These are phyloP conservation scores for Cremastinae sp. DNA, from an alignment of 2,888 invertebrate species.

Conservation along the genomic window DNA sequence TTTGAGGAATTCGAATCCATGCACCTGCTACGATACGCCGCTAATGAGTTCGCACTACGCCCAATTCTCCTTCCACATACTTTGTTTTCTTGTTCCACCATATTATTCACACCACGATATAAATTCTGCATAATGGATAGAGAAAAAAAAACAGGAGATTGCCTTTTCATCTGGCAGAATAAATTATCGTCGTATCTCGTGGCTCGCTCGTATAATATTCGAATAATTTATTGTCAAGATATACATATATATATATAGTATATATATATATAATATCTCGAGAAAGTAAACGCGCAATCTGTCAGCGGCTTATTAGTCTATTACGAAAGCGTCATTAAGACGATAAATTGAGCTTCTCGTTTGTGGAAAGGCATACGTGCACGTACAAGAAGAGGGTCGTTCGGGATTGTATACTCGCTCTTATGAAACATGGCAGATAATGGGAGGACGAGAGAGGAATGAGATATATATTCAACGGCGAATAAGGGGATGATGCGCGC, in stretches of 20 bases:
- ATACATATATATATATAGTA: background rate
- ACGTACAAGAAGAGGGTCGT: conserved; percentile 33
- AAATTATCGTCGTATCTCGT: too few species aligned
- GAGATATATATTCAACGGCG: conserved; percentile 49
- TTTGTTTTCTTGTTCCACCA: background rate
- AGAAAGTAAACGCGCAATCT: background rate
- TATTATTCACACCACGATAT: background rate
- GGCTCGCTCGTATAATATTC: too few species aligned
- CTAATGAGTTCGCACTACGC: conserved; percentile 45
- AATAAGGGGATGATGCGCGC: conserved; percentile 40
- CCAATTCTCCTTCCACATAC: background rate
- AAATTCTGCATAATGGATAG: too few species aligned
- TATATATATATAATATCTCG: too few species aligned
- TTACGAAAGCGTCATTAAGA: conserved; percentile 26
- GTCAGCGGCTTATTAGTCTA: conserved; percentile 16
- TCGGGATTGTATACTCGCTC: conserved; percentile 50
- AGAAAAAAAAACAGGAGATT: too few species aligned
- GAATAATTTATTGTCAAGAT: too few species aligned
- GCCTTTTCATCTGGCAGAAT: too few species aligned
- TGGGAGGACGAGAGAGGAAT: conserved; percentile 48
- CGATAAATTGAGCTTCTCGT: conserved; percentile 21
- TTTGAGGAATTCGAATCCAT: conserved; percentile 26
- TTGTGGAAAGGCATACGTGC: background rate
- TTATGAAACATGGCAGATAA: conserved; percentile 65
- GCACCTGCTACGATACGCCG: background rate